phyloP scores from a whole-genome alignment of 2,888 invertebrate genomes.

The Mayetiola destructor region DNA sequence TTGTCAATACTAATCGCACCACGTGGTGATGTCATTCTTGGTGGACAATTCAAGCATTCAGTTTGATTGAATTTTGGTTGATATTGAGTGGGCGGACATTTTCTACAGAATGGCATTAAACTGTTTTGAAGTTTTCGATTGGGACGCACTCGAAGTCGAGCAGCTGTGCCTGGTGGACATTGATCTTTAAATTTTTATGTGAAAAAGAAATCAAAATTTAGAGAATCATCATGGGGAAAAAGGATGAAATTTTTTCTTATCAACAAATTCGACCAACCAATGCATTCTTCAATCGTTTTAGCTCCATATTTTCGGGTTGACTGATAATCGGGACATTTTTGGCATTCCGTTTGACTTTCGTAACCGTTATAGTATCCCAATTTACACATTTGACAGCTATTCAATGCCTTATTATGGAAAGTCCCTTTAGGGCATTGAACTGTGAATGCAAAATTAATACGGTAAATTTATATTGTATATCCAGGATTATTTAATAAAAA shows the following conservation, averaged over 20 bases:
- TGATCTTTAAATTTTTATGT: constrained; percentile 32
- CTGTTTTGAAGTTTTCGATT: constrained; percentile 32
- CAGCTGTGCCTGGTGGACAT: constrained; percentile 42
- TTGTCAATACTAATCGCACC: constrained; percentile 32
- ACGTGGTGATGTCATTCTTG: constrained; percentile 36
- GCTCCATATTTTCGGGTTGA: constrained; percentile 41
- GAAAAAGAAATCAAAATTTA: neutral
- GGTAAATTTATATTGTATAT: neutral
- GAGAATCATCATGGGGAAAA: neutral
- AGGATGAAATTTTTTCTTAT: too few species aligned
- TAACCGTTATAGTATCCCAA: constrained; percentile 44
- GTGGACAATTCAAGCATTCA: constrained; percentile 43
- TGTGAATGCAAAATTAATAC: constrained; percentile 23
- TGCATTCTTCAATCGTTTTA: constrained; percentile 38
- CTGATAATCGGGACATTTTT: constrained; percentile 41
- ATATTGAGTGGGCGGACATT: constrained; percentile 44
- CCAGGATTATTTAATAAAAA: neutral
- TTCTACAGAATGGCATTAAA: constrained; percentile 40
- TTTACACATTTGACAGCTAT: constrained; percentile 43
- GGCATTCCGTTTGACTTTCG: constrained; percentile 40
- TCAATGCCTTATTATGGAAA: constrained; percentile 40
- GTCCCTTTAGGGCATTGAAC: constrained; percentile 52
- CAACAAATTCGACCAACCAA: constrained; percentile 32
- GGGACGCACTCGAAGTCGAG: constrained; percentile 28
- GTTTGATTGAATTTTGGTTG: constrained; percentile 44